Conservation (phyloP, 2,888 invertebrate species). For the Lepidochitona cinerea region DNA sequence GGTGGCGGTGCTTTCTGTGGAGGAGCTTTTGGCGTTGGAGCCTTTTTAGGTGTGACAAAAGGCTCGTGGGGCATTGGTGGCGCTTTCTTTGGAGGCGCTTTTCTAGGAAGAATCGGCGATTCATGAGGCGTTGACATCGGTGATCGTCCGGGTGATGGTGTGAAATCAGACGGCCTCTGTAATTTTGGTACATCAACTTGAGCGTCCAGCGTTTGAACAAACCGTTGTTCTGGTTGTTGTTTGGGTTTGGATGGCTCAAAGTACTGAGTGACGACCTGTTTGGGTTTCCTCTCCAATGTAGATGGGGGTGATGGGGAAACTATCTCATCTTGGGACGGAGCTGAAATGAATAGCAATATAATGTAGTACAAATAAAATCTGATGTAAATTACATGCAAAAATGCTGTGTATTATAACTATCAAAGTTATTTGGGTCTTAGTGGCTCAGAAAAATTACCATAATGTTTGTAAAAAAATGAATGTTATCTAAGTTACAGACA, state of each 20-base stretch:
- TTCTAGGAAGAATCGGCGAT: neutral
- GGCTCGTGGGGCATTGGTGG: constrained; percentile 22
- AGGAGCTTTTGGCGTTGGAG: constrained; percentile 13
- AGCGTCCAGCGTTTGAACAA: neutral
- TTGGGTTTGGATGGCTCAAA: constrained; percentile 1
- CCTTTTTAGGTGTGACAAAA: constrained; percentile 17
- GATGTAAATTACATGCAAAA: too few species aligned
- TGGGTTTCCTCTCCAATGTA: neutral
- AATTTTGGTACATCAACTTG: constrained; percentile 42
- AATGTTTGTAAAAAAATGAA: too few species aligned
- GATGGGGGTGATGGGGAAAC: constrained; percentile 1
- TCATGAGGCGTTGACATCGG: constrained; percentile 10
- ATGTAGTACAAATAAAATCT: too few species aligned
- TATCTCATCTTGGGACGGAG: neutral
- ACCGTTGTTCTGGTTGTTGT: neutral
- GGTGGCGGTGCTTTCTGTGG: constrained; percentile 12
- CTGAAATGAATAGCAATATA: neutral
- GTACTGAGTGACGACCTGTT: neutral
- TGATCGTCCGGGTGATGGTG: constrained; percentile 29
- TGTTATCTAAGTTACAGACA: too few species aligned
- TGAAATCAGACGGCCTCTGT: constrained; percentile 45
- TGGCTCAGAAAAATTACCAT: too few species aligned
- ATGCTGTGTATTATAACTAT: too few species aligned
- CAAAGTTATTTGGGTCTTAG: too few species aligned
- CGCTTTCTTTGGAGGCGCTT: neutral